Percentiles rank a stretch among this genome's conserved stretches.
These are phyloP conservation scores for Urocitellus parryii DNA, from an alignment of 2,113 vertebrate species.

Conservation along the genomic window DNA sequence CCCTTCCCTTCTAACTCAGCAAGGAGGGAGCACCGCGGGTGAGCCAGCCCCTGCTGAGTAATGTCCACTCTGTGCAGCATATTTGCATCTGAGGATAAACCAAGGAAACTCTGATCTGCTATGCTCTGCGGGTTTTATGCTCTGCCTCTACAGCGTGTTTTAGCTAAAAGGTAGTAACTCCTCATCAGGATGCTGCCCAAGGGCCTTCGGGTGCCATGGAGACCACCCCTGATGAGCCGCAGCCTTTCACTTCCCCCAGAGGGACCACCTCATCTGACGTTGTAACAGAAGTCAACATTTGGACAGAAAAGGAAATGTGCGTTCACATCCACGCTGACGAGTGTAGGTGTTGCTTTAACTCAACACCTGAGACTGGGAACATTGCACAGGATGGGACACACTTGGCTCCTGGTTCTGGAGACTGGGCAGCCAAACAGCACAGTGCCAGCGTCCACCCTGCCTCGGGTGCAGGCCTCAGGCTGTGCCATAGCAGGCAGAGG, in stretches of 20 bases:
- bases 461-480: no score
- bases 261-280: constrained; percentile 3
- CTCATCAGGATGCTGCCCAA: constrained; percentile 43
- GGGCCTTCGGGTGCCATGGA: constrained; percentile 68
- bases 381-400: no score
- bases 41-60: constrained; percentile 2
- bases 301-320: constrained; percentile 3
- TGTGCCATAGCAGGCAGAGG: neutral
- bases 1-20: neutral
- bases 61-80: neutral
- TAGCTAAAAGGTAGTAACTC: constrained; percentile 75
- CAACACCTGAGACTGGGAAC: neutral
- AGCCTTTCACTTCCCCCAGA: constrained; percentile 4
- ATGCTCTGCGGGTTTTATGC: constrained; percentile 46
- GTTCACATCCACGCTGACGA: neutral
- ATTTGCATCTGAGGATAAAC: neutral
- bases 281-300: constrained; percentile 31
- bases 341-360: neutral
- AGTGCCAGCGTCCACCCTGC: neutral
- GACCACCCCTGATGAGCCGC: constrained; percentile 40
- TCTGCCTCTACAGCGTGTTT: constrained; percentile 49
- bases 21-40: neutral
- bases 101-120: constrained; percentile 56
- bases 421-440: neutral
- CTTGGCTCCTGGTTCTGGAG: neutral